These are phyloP conservation scores for Polyploca ridens DNA, from an alignment of 2,888 invertebrate species.

Conservation along the genomic window DNA sequence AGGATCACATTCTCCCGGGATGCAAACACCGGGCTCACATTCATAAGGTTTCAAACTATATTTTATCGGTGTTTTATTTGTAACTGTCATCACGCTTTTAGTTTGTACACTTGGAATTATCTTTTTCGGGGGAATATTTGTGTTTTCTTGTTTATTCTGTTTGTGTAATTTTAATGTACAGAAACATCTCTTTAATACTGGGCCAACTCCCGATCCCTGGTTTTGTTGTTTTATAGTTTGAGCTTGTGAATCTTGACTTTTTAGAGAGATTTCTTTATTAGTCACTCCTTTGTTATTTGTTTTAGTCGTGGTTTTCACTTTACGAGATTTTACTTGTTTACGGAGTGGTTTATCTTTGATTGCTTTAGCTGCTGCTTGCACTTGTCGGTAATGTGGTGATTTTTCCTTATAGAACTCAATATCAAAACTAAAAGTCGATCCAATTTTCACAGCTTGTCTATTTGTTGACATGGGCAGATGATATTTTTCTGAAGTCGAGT, in stretches of 20 bases:
- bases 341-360: slow-evolving; percentile 11
- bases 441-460: slow-evolving; percentile 37
- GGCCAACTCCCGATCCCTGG: slow-evolving; percentile 25
- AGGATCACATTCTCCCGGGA: slow-evolving; percentile 47
- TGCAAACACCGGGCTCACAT: slow-evolving; percentile 40
- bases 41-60: slow-evolving; percentile 31
- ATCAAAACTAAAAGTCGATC: slow-evolving; percentile 46
- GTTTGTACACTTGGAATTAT: slow-evolving; percentile 15
- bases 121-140: slow-evolving; percentile 13
- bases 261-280: slow-evolving; percentile 1
- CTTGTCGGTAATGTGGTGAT: slow-evolving; percentile 17
- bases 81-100: slow-evolving; percentile 18
- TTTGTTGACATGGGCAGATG: slow-evolving; percentile 11
- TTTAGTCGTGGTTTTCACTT: neutral
- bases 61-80: slow-evolving; percentile 13
- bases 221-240: slow-evolving; percentile 22
- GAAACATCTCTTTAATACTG: slow-evolving; percentile 41
- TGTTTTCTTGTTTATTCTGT: slow-evolving; percentile 18
- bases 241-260: slow-evolving; percentile 17
- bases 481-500: neutral
- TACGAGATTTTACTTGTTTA: slow-evolving; percentile 12
- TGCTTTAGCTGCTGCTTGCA: slow-evolving; percentile 21
- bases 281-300: neutral
- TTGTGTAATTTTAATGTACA: slow-evolving; percentile 47
- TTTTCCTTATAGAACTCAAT: slow-evolving; percentile 49